These are phyloP conservation scores for Catamblyrhynchus diadema DNA, from an alignment of 2,797 vertebrate species.

Conservation along the genomic window DNA sequence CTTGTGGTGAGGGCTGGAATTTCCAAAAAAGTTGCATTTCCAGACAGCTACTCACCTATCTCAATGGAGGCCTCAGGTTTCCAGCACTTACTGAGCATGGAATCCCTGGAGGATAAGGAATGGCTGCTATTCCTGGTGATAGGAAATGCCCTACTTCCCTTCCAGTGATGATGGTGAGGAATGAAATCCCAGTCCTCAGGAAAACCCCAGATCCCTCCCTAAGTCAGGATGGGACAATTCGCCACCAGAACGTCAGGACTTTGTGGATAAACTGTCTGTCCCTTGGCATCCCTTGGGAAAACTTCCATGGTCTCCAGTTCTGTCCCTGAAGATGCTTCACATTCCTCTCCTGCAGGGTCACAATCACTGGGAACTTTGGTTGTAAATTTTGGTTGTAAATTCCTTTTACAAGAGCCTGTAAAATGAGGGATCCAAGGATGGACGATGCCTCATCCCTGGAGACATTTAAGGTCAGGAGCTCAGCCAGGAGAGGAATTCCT, in stretches of 20 bases:
- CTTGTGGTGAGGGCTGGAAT: not conserved
- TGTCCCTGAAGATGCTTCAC: not conserved
- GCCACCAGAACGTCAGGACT: rapidly evolving
- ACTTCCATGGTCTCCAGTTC: not conserved
- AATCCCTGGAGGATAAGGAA: not conserved
- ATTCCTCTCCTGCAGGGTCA: not conserved
- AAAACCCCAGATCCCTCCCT: not conserved
- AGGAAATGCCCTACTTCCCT: not conserved
- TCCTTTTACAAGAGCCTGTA: not conserved
- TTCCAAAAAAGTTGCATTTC: not conserved
- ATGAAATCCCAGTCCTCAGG: not conserved
- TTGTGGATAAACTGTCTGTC: not conserved
- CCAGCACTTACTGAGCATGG: rapidly evolving
- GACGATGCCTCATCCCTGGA: rapidly evolving
- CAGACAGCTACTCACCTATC: not conserved
- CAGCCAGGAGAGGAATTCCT: not conserved
- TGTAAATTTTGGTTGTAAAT: not conserved
- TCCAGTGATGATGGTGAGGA: not conserved
- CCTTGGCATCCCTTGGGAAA: not conserved
- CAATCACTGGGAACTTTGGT: rapidly evolving
- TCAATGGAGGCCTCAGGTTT: rapidly evolving
- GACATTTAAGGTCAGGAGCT: not conserved
- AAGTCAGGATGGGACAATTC: not conserved
- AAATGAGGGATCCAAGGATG: not conserved
- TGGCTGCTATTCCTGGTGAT: not conserved